Conservation (phyloP, 2,888 invertebrate species). For the Holacanthella duospinosa region DNA sequence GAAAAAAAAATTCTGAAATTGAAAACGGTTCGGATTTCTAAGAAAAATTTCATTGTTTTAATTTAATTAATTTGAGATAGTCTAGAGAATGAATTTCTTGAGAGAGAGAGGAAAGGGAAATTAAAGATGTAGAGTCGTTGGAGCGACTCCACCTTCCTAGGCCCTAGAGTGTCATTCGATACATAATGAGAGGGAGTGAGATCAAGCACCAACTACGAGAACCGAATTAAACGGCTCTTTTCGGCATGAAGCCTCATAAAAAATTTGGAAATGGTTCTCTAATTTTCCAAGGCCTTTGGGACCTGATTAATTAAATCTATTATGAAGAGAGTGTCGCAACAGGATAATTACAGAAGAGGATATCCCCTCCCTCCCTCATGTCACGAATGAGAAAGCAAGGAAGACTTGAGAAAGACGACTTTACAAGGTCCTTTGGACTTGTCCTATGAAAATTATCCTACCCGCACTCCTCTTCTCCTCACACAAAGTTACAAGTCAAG, state of each 20-base stretch:
- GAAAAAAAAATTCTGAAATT: background rate
- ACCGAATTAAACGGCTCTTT: background rate
- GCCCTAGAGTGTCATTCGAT: background rate
- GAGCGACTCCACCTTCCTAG: background rate
- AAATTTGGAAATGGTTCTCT: constrained; percentile 26
- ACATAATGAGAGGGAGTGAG: background rate
- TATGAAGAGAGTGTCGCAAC: constrained; percentile 24
- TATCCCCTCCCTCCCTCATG: background rate
- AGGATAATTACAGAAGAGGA: constrained; percentile 19
- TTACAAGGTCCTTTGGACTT: background rate
- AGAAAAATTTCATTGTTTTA: background rate
- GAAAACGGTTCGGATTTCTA: background rate
- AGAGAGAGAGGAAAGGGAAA: background rate
- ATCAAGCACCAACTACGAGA: background rate
- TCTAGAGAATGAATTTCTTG: background rate
- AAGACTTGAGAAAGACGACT: background rate
- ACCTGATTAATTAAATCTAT: constrained; percentile 38
- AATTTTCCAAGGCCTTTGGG: constrained; percentile 29
- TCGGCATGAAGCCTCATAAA: constrained; percentile 17
- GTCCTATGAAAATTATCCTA: background rate
- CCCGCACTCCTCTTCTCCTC: background rate
- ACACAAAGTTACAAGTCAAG: background rate
- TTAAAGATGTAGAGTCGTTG: background rate
- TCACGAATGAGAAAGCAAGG: background rate
- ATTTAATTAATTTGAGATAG: background rate